These are phyloP conservation scores for Tiliqua scincoides DNA, from an alignment of 2,113 vertebrate species.

Conservation along the genomic window DNA sequence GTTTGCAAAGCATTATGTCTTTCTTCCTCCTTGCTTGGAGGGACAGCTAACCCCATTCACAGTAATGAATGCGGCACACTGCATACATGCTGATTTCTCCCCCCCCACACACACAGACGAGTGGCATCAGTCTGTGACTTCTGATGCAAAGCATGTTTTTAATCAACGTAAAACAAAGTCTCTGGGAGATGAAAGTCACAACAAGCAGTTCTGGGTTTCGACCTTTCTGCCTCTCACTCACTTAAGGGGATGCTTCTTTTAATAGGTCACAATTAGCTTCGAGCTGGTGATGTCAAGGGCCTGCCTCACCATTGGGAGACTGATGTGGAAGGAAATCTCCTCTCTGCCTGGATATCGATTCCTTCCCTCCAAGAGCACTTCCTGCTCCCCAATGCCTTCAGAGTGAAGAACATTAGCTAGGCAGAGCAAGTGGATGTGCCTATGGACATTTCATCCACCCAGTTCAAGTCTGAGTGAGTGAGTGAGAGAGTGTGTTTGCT, in stretches of 20 bases:
- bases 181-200: neutral
- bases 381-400: neutral
- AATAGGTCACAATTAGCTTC: neutral
- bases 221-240: neutral
- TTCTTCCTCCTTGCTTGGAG: conserved; percentile 1
- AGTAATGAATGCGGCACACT: neutral
- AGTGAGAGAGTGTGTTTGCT: too few relatives aligned
- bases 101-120: neutral
- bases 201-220: fast-evolving
- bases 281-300: neutral
- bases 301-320: neutral
- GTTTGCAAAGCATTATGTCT: conserved; percentile 17
- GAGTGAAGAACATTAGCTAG: neutral
- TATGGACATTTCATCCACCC: neutral
- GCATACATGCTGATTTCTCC: neutral
- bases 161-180: neutral
- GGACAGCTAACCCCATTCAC: neutral
- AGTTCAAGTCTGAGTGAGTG: neutral
- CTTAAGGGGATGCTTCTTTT: neutral
- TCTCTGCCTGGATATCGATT: neutral
- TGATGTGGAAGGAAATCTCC: fast-evolving
- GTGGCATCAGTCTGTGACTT: neutral
- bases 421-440: neutral
- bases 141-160: neutral
- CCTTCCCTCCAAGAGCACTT: neutral